These are phyloP conservation scores for Nycticebus coucang DNA, from an alignment of 2,113 vertebrate genomes.

Conservation along the genomic window DNA sequence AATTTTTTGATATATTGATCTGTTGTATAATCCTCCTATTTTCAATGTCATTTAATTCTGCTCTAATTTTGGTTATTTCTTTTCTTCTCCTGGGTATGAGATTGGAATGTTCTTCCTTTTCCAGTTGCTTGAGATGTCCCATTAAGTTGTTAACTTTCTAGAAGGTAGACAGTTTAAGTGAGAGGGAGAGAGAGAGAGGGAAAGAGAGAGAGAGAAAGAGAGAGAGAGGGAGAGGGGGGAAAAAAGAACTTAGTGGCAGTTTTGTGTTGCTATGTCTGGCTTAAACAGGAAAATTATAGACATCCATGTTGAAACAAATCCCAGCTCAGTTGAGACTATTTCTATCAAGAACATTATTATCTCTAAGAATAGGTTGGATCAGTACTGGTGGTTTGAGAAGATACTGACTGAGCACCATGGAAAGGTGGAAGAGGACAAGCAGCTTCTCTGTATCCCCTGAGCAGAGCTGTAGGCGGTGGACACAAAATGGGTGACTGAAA, in stretches of 20 bases:
- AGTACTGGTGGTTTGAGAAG: conserved; percentile 88
- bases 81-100: too few species aligned
- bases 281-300: conserved; percentile 85
- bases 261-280: conserved; percentile 81
- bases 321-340: conserved; percentile 80
- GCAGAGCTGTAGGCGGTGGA: conserved; percentile 48
- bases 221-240: conserved; percentile 81
- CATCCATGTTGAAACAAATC: conserved; percentile 79
- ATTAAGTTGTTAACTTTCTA: too few species aligned
- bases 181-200: not conserved
- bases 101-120: too few species aligned
- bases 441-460: conserved; percentile 43
- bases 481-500: too few species aligned
- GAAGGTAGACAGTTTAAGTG: conserved; percentile 41
- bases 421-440: conserved; percentile 83
- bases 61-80: too few species aligned
- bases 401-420: conserved; percentile 85
- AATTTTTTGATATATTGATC: too few species aligned
- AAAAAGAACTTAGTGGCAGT: conserved; percentile 89
- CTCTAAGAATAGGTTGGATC: conserved; percentile 85
- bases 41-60: too few species aligned
- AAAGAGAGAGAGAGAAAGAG: conserved; percentile 11
- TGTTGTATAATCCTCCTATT: too few species aligned
- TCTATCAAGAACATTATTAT: conserved; percentile 74
- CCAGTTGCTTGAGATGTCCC: too few species aligned